Percentiles rank a stretch among this genome's conserved stretches.
phyloP scores from a whole-genome alignment of 2,888 invertebrate species.

The Drosophila fulvimacula region DNA sequence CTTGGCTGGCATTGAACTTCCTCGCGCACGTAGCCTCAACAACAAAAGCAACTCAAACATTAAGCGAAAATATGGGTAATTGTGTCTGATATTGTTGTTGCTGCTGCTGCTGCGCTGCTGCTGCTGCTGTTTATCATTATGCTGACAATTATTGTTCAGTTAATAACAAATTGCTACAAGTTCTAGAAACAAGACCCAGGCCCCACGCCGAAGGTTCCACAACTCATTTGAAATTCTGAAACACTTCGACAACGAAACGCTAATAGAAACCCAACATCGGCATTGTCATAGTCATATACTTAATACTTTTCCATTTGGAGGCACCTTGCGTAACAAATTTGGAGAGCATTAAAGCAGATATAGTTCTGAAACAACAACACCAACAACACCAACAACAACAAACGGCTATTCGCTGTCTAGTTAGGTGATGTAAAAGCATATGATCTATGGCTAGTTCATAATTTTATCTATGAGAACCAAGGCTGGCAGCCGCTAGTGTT shows the following conservation, averaged over 20 bases:
- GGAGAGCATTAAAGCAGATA: slow-evolving; percentile 22
- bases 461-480: slow-evolving; percentile 6
- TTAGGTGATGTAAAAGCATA: slow-evolving; percentile 2
- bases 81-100: slow-evolving; percentile 57
- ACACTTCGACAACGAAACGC: slow-evolving; percentile 24
- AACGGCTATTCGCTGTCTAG: slow-evolving; percentile 1
- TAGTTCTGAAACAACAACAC: slow-evolving; percentile 1
- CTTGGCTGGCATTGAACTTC: slow-evolving; percentile 65
- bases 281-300: slow-evolving; percentile 51
- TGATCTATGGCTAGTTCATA: slow-evolving; percentile 5
- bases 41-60: slow-evolving; percentile 35
- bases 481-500: neutral
- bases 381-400: neutral
- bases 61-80: slow-evolving; percentile 71
- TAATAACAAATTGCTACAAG: slow-evolving; percentile 52
- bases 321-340: slow-evolving; percentile 59
- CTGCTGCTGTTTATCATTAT: slow-evolving; percentile 47
- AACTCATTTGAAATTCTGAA: slow-evolving; percentile 73
- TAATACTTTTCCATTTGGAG: slow-evolving; percentile 62
- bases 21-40: slow-evolving; percentile 41
- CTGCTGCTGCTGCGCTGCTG: slow-evolving; percentile 25
- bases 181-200: slow-evolving; percentile 60
- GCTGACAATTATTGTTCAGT: slow-evolving; percentile 55
- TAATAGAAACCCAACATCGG: slow-evolving; percentile 27
- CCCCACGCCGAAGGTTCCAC: slow-evolving; percentile 62